Evolutionary conservation across 2,797 vertebrate species (phyloP).

Genomic region (Botia kubotai): DNA sequence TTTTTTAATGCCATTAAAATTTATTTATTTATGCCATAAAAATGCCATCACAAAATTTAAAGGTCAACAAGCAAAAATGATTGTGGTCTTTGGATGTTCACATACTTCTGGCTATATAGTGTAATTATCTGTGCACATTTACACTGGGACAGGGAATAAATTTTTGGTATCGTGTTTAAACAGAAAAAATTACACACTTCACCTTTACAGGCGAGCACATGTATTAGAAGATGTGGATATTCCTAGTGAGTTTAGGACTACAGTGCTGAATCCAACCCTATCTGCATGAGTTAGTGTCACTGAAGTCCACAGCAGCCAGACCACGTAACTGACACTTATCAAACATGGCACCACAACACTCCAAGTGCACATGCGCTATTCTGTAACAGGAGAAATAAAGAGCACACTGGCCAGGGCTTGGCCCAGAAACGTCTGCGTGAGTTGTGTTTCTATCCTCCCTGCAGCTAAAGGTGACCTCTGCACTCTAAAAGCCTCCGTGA

Average conservation of each 20-base stretch:
- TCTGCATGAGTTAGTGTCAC: slow-evolving; percentile 54
- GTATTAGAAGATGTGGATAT: background rate
- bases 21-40: too few relatives aligned
- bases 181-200: slow-evolving; percentile 14
- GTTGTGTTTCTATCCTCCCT: slow-evolving; percentile 37
- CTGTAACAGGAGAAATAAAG: slow-evolving; percentile 30
- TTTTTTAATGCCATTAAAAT: too few relatives aligned
- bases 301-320: slow-evolving; percentile 39
- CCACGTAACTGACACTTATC: slow-evolving; percentile 58
- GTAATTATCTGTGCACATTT: background rate
- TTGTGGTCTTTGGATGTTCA: too few relatives aligned
- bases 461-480: slow-evolving; percentile 47
- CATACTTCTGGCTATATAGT: too few relatives aligned
- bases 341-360: slow-evolving; percentile 60
- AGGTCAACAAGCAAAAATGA: too few relatives aligned
- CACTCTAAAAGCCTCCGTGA: slow-evolving; percentile 21
- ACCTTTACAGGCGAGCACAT: slow-evolving; percentile 19
- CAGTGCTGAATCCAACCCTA: slow-evolving; percentile 10
- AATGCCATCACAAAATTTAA: too few relatives aligned
- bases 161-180: background rate
- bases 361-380: slow-evolving; percentile 47
- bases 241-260: background rate
- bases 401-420: background rate
- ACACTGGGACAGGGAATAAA: background rate
- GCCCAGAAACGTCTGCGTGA: slow-evolving; percentile 47